Evolutionary conservation across 2,113 vertebrate species (phyloP), one percentile per base, ranked within the genome.

Genomic region (Bettongia penicillata): DNA sequence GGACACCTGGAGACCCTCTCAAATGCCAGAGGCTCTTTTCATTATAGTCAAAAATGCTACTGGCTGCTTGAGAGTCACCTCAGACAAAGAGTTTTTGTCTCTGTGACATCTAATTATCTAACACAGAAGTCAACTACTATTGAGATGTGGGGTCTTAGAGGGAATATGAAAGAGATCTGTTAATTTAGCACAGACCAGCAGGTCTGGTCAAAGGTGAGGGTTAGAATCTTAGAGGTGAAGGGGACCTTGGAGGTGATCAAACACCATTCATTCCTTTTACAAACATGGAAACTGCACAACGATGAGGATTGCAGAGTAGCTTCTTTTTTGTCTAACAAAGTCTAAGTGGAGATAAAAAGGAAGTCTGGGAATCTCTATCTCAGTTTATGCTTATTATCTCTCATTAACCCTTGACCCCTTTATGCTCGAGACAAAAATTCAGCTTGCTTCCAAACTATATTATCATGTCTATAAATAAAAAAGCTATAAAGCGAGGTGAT

Each of bases 51-150:
- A 92, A 91, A 96, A 97, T 96, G 93, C 90, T 89, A 92, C 91
- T 96, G 96, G 97, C 96, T 96, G 97, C 97, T 91, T 89, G 94
- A 98, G 95, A 93, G 92, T 94, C 94, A 91, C 16, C 95, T 97
- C 95, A 96, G 96, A 95, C 94, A 97, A 97, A 97, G 95, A 95
- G 96, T 91, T 95, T 84, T 95, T 2, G 0, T 96, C 94, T 96
- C 90, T 53, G 93, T 92, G 94, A 95, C 37, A 9, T 55, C 90
- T 95, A 95, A 97, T 98, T 97, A 95, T 55, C 61, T 95, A 93
- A 90, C 95, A 90, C 93, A 95, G 90, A 96, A 98, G 97, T 96
- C 97, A 98, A 92, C 91, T 97, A 89, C 23, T 90, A 7, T 47
- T 90, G 93, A 95, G 95, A 96, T 77, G 91, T 93, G 49, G 51